These are phyloP conservation scores for Eupithecia centaureata DNA, from an alignment of 2,888 invertebrate species.

Conservation along the genomic window DNA sequence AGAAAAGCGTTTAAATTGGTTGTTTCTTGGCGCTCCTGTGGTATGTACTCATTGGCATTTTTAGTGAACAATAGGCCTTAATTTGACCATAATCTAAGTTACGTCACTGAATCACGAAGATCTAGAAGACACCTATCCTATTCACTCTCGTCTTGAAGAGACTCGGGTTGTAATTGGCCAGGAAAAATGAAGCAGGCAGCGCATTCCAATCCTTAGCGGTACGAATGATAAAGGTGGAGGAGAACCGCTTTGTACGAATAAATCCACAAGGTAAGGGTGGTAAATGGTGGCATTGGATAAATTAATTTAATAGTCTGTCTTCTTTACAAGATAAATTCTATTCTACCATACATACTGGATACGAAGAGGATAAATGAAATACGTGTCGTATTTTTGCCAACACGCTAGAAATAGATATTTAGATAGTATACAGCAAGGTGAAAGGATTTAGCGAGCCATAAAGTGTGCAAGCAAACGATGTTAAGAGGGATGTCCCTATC, in stretches of 20 bases:
- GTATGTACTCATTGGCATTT: too few species aligned
- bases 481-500: constrained; percentile 29
- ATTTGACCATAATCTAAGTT: too few species aligned
- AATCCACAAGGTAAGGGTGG: too few species aligned
- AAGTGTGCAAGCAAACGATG: constrained; percentile 13
- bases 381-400: neutral
- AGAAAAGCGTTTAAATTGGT: neutral
- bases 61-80: too few species aligned
- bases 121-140: too few species aligned
- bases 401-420: neutral
- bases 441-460: constrained; percentile 3
- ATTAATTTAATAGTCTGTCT: neutral
- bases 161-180: too few species aligned
- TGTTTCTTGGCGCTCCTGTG: neutral
- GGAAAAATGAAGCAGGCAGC: too few species aligned
- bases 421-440: neutral
- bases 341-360: neutral
- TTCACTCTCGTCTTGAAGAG: too few species aligned
- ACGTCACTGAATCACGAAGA: too few species aligned
- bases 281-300: neutral
- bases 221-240: too few species aligned
- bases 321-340: neutral
- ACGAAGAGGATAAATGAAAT: neutral
- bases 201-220: too few species aligned
- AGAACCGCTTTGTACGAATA: too few species aligned